These are phyloP conservation scores for Latrodectus hesperus DNA, from an alignment of 2,888 invertebrate genomes.

Conservation along the genomic window DNA sequence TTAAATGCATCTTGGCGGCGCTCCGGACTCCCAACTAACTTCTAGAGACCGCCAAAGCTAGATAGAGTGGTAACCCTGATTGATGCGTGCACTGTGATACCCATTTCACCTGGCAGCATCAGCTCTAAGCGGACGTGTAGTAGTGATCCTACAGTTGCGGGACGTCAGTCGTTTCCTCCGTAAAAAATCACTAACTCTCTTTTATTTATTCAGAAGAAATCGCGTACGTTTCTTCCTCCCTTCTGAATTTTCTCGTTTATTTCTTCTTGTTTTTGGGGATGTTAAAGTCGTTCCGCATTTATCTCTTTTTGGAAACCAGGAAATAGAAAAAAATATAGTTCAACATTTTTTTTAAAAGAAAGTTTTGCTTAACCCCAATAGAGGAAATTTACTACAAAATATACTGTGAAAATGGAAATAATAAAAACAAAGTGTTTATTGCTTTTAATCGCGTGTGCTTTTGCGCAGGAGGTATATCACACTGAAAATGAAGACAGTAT, in stretches of 20 bases:
- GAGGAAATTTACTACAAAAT: not conserved
- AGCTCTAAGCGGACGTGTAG: slow-evolving; percentile 61
- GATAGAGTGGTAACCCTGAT: slow-evolving; percentile 59
- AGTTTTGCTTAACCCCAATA: slow-evolving; percentile 7
- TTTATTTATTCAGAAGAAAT: slow-evolving; percentile 39
- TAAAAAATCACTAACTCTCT: slow-evolving; percentile 42
- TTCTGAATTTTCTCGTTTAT: not conserved
- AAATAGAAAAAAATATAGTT: not conserved
- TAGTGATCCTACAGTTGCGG: slow-evolving; percentile 26
- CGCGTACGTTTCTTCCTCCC: not conserved
- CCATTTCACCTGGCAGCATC: slow-evolving; percentile 58
- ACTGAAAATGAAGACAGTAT: slow-evolving; percentile 59
- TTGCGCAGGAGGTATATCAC: slow-evolving; percentile 53
- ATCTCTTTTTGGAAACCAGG: not conserved
- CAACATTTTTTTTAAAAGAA: slow-evolving; percentile 2
- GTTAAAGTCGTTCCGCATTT: not conserved
- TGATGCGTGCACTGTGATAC: slow-evolving; percentile 59
- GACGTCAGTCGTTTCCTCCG: slow-evolving; percentile 31
- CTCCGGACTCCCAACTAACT: slow-evolving; percentile 7
- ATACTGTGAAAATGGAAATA: slow-evolving; percentile 24
- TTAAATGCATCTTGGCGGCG: slow-evolving; percentile 32
- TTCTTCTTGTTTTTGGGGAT: not conserved
- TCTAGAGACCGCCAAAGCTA: slow-evolving; percentile 36
- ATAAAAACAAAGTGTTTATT: slow-evolving; percentile 45
- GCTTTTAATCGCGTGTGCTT: slow-evolving; percentile 28